These are phyloP conservation scores for Drosophila pectinifera DNA, from an alignment of 1,140 invertebrate species.

Conservation along the genomic window DNA sequence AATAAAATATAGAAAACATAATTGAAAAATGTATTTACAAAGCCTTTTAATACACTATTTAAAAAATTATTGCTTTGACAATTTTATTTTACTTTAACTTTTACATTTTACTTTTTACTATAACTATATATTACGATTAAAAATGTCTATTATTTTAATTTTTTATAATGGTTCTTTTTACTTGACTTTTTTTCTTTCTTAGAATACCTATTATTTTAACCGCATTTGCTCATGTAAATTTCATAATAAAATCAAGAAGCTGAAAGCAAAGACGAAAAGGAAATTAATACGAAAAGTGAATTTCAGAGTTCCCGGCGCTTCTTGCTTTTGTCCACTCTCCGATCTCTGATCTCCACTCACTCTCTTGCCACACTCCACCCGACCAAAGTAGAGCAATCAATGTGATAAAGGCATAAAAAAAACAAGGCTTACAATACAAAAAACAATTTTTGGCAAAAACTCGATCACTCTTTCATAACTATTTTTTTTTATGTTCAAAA, in stretches of 20 bases:
- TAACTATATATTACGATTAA: too few species aligned
- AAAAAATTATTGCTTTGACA: too few species aligned
- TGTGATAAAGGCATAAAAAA: not conserved
- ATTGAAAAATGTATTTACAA: not conserved
- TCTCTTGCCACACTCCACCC: constrained; percentile 1
- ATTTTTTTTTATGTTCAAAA: not conserved
- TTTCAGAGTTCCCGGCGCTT: constrained; percentile 35
- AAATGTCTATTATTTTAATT: not conserved
- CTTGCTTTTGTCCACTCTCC: not conserved
- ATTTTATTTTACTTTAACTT: too few species aligned
- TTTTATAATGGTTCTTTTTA: not conserved
- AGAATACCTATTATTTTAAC: not conserved
- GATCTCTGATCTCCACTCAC: not conserved
- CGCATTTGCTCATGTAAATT: constrained; percentile 41
- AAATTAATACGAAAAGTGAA: constrained; percentile 70
- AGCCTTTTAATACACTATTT: not conserved
- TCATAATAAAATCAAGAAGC: constrained; percentile 69
- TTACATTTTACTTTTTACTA: too few species aligned
- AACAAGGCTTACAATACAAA: not conserved
- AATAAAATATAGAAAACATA: too few species aligned
- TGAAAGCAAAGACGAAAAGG: constrained; percentile 46
- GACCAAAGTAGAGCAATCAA: not conserved
- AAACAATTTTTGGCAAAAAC: not conserved
- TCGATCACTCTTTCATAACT: not conserved
- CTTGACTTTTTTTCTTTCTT: not conserved